These are phyloP conservation scores for Cetonia aurata DNA, from an alignment of 2,888 invertebrate species.

Conservation along the genomic window DNA sequence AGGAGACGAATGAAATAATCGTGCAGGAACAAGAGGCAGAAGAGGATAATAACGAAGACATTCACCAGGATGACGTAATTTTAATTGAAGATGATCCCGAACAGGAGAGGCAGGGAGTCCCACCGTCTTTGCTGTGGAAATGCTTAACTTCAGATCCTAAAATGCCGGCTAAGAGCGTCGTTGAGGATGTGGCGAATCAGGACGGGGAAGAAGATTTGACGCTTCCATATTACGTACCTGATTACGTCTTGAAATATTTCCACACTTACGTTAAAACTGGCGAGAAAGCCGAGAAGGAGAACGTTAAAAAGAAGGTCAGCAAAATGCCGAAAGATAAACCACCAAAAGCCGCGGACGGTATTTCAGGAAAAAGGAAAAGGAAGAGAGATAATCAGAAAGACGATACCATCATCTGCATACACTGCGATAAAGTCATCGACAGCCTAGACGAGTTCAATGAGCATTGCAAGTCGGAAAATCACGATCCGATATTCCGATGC, in stretches of 20 bases:
- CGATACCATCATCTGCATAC: constrained; percentile 16
- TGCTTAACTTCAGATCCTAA: constrained; percentile 1
- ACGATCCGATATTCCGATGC: constrained; percentile 2
- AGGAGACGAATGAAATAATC: not conserved
- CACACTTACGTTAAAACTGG: constrained; percentile 3
- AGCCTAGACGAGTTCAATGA: not conserved
- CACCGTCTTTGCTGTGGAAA: constrained; percentile 1
- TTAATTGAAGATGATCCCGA: too few species aligned
- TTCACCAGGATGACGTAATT: not conserved
- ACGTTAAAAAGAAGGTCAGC: too few species aligned
- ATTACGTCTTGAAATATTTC: not conserved
- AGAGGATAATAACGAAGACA: not conserved
- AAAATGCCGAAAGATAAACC: too few species aligned
- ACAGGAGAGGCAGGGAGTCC: too few species aligned
- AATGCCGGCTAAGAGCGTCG: not conserved
- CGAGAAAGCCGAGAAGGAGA: too few species aligned
- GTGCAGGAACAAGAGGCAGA: not conserved
- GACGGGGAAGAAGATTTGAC: not conserved
- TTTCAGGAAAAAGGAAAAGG: too few species aligned
- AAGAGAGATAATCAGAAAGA: not conserved
- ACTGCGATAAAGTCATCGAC: constrained; percentile 20
- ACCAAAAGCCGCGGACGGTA: too few species aligned
- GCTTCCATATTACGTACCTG: not conserved
- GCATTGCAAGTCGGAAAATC: constrained; percentile 18
- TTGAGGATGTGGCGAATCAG: not conserved